Base-by-base conservation (phyloP, 1,140 invertebrate species). In the Drosophila lowei region DNA sequence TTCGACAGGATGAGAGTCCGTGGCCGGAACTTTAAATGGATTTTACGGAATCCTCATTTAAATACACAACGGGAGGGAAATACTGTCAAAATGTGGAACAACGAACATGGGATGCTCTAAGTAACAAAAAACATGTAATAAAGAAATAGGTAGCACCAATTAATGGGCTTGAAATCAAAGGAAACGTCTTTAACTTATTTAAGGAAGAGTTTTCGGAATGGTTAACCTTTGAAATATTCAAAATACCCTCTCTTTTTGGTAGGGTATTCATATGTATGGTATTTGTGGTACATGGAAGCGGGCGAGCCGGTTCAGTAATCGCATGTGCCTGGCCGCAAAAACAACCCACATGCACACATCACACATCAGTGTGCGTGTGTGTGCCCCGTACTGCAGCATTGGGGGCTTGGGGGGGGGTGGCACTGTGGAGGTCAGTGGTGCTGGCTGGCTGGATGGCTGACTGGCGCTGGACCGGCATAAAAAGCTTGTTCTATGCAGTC, bases 401-500 rank as follows among this genome's bases (percentile, higher is more conserved):
- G 47, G 28, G 59, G 16, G 41, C 21, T 44, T 46, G 58, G 59
- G 23, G 50, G 42, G 28, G 13, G 23, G 34, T 30, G 43, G 43
- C 49, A 54, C 53, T 47, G 38, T 63, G 70, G 57, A 66, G 66
- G 52, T 68, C 79, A 83, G 72, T 38, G 64, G 30, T 8, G 28
- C 59, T 57, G 57, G 44, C 34, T 43, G 53, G 11, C 34, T 38
- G 28, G 59, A 38, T 30, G 60, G 34, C 34, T 38, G 59, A 46
- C 63, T 53, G 61, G 60, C 60, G 58, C 47, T 72, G 73, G 71
- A 49, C 57, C 59, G 79, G 83, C 81, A 88, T 86, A 86, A 86
- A 86, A 86, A 88, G 83, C 83, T 65, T 86, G 83, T 83, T 83
- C 83, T 83, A 88, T 88, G 83, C 83, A 88, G 83, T 86, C 83